Conservation (phyloP, 2,888 invertebrate species). For the Hypolimnas misippus region DNA sequence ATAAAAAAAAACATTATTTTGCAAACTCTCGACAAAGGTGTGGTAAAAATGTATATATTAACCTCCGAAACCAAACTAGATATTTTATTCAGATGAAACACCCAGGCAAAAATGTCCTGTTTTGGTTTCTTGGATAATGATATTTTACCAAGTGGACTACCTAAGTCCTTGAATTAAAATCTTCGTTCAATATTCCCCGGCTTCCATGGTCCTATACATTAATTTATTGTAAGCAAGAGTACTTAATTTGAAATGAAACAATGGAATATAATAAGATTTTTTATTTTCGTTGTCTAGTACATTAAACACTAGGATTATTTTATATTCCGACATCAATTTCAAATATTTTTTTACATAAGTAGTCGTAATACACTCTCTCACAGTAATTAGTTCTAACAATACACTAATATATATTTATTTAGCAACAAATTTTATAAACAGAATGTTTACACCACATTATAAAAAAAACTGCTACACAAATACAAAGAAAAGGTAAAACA, state of each 20-base stretch:
- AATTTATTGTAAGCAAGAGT: no score
- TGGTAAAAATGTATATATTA: no score
- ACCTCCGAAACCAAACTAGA: no score
- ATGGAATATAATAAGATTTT: constrained; percentile 30
- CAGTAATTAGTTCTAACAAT: constrained; percentile 25
- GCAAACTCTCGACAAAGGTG: no score
- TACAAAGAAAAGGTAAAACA: neutral
- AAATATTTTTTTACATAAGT: constrained; percentile 26
- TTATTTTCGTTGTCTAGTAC: constrained; percentile 43
- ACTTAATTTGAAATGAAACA: constrained; percentile 19
- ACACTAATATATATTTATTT: constrained; percentile 23
- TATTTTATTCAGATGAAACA: no score
- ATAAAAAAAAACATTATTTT: no score
- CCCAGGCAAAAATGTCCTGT: no score
- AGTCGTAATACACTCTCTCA: constrained; percentile 26
- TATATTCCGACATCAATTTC: constrained; percentile 35
- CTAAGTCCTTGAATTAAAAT: no score
- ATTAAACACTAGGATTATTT: constrained; percentile 32
- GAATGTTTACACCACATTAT: neutral
- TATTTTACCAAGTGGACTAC: no score
- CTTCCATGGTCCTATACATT: no score
- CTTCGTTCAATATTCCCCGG: no score
- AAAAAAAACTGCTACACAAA: neutral
- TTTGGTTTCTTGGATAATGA: no score
- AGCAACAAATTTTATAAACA: constrained; percentile 25